These are phyloP conservation scores for Atrina japonica DNA, from an alignment of 2,888 invertebrate species.

Conservation along the genomic window DNA sequence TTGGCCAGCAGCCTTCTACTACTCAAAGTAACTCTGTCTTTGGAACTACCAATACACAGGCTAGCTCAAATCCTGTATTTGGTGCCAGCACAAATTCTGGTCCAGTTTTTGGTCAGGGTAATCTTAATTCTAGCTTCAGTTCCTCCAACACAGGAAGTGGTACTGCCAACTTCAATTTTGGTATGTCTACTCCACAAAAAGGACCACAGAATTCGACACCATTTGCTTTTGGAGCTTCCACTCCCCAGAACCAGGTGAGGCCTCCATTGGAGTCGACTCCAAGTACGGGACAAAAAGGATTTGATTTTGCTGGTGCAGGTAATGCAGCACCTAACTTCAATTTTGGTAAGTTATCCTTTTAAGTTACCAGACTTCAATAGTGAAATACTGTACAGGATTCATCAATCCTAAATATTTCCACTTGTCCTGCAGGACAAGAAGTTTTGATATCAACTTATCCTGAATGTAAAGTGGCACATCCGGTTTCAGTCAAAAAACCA, in stretches of 20 bases:
- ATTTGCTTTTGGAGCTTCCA: constrained; percentile 21
- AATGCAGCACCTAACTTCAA: neutral
- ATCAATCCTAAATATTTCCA: no score
- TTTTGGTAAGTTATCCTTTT: constrained; percentile 13
- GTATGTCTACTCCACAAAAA: constrained; percentile 25
- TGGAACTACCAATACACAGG: neutral
- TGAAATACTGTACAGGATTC: no score
- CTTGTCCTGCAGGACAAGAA: no score
- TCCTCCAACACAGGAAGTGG: constrained; percentile 16
- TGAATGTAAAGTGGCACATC: no score
- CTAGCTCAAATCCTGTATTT: constrained; percentile 34
- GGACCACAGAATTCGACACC: constrained; percentile 1
- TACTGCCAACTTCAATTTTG: constrained; percentile 19
- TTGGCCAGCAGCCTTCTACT: constrained; percentile 33
- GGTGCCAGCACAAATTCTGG: constrained; percentile 24
- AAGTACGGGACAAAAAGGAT: constrained; percentile 5
- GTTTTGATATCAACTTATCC: no score
- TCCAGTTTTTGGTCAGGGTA: constrained; percentile 47
- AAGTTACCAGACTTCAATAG: no score
- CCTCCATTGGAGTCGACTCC: constrained; percentile 16
- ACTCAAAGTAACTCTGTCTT: neutral
- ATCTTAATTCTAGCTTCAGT: constrained; percentile 50
- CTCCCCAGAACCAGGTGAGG: constrained; percentile 17
- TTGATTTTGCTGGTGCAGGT: constrained; percentile 23
- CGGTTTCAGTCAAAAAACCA: no score